Percentiles rank a stretch among this genome's conserved stretches.
These are phyloP conservation scores for Eurosta solidaginis DNA, from an alignment of 1,140 invertebrate genomes.

Conservation along the genomic window DNA sequence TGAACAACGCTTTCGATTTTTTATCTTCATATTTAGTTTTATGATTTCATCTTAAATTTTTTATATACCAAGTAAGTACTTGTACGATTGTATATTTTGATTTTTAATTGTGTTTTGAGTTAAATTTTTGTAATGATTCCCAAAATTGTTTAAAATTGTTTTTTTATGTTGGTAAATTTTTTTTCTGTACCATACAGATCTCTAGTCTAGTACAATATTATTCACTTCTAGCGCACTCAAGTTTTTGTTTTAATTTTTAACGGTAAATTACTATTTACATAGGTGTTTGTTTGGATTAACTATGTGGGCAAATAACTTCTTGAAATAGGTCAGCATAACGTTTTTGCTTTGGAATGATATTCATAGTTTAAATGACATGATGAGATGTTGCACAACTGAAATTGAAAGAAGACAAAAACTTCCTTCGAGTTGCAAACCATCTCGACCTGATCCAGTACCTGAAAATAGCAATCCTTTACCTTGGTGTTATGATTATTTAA, in stretches of 20 bases:
- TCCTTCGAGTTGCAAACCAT: no score
- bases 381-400: no score
- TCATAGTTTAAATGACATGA: no score
- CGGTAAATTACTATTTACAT: no score
- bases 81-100: not conserved
- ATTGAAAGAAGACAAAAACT: no score
- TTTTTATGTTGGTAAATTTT: not conserved
- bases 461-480: no score
- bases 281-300: no score
- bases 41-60: constrained; percentile 7
- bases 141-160: not conserved
- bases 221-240: not conserved
- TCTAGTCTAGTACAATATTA: not conserved
- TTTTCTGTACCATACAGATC: not conserved
- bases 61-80: not conserved
- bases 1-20: not conserved
- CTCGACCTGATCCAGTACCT: no score
- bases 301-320: no score
- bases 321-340: no score
- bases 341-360: no score
- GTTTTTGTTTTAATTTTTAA: not conserved
- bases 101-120: constrained; percentile 18
- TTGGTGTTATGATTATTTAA: no score
- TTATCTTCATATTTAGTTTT: not conserved
- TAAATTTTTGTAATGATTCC: not conserved